These are phyloP conservation scores for Ciconia stormi DNA, from an alignment of 2,113 vertebrate genomes.

Conservation along the genomic window DNA sequence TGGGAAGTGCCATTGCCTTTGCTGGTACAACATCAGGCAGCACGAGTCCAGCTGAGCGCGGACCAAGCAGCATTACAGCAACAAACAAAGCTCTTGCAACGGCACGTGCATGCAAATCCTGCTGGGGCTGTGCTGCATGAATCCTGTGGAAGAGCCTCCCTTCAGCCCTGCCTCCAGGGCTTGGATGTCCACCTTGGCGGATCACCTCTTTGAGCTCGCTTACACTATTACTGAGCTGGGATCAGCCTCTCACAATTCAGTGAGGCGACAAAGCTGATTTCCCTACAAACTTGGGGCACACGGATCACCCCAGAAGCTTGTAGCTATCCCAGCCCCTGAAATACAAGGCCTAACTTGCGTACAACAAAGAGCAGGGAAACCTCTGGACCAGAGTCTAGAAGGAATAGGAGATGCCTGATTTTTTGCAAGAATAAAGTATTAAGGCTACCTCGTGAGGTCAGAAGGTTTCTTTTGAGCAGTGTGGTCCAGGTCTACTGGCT, in stretches of 20 bases:
- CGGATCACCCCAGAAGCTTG: no score
- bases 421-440: neutral
- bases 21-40: neutral
- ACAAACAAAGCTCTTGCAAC: neutral
- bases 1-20: neutral
- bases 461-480: neutral
- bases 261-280: neutral
- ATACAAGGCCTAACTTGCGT: fast-evolving
- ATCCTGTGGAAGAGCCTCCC: fast-evolving
- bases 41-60: neutral
- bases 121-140: neutral
- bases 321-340: neutral
- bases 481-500: neutral
- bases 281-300: no score
- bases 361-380: neutral
- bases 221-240: neutral
- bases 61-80: neutral
- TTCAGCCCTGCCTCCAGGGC: neutral
- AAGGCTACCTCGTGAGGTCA: neutral
- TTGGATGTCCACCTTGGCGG: neutral
- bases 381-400: neutral
- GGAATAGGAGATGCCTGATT: fast-evolving
- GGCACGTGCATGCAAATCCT: fast-evolving
- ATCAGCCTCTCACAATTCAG: neutral
- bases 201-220: neutral